Percentiles rank a stretch among this genome's conserved stretches.
Evolutionary conservation across 1,140 invertebrate genomes (phyloP).

Genomic region (Mactra quadrangularis): DNA sequence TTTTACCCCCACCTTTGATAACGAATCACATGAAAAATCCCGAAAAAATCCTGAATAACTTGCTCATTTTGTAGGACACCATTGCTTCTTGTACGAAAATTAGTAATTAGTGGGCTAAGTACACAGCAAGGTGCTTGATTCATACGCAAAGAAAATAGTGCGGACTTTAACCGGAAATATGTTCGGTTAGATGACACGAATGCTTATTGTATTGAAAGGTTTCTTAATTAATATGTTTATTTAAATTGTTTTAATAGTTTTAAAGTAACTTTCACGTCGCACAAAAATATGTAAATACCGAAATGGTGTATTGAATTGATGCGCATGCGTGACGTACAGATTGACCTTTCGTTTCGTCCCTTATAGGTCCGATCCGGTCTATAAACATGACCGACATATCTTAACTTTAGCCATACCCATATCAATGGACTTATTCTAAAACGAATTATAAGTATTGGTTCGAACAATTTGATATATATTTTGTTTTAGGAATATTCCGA

Average conservation of each 20-base stretch:
- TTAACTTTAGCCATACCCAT: too few relatives aligned
- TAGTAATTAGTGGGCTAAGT: conserved; percentile 26
- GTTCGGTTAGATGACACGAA: not conserved
- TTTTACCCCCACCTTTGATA: conserved; percentile 41
- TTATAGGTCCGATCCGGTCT: conserved; percentile 22
- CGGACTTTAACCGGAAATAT: not conserved
- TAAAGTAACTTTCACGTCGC: too few relatives aligned
- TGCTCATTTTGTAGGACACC: conserved; percentile 56
- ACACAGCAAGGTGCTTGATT: conserved; percentile 41
- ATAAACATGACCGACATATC: too few relatives aligned
- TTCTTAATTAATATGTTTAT: not conserved
- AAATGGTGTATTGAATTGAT: not conserved
- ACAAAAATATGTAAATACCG: too few relatives aligned
- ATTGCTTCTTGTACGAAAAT: conserved; percentile 64
- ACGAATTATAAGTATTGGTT: too few relatives aligned
- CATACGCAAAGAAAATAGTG: conserved; percentile 40
- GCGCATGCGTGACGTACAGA: conserved; percentile 26
- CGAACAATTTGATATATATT: too few relatives aligned
- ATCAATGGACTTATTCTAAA: too few relatives aligned
- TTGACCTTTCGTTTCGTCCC: conserved; percentile 37
- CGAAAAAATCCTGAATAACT: conserved; percentile 63
- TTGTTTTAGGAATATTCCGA: too few relatives aligned
- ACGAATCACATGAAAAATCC: conserved; percentile 41
- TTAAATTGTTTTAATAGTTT: not conserved
- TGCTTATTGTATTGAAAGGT: not conserved